A percentile compares a stretch with the other conserved stretches of the same genome.
Conservation (phyloP, 2,888 invertebrate species). For the Ectropis crepuscularia region DNA sequence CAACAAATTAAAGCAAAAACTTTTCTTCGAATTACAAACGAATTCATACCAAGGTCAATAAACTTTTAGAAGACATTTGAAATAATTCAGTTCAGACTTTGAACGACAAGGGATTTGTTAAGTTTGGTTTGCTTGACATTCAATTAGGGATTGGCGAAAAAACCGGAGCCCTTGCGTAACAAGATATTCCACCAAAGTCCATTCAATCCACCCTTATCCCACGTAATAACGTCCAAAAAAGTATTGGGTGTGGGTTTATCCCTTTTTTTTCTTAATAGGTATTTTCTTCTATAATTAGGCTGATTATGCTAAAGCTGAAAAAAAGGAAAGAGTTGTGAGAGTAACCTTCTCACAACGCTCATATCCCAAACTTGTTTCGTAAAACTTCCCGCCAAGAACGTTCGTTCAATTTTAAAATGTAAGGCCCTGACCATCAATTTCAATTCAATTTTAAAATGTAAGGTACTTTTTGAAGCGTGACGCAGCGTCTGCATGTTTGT, state of each 20-base stretch:
- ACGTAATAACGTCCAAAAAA: slow-evolving; percentile 44
- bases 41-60: background rate
- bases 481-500: no score
- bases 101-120: slow-evolving; percentile 33
- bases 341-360: no score
- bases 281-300: slow-evolving; percentile 37
- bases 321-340: slow-evolving; percentile 8
- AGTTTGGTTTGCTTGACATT: slow-evolving; percentile 43
- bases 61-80: slow-evolving; percentile 28
- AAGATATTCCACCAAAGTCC: slow-evolving; percentile 43
- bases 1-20: background rate
- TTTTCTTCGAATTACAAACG: background rate
- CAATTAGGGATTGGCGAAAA: slow-evolving; percentile 45
- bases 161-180: slow-evolving; percentile 38
- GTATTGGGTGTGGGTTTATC: slow-evolving; percentile 36
- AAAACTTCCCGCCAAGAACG: no score
- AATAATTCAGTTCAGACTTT: slow-evolving; percentile 26
- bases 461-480: no score
- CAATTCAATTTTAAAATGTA: no score
- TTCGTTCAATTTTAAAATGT: no score
- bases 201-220: slow-evolving; percentile 46
- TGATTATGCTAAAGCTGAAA: slow-evolving; percentile 22
- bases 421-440: no score
- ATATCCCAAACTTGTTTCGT: no score
- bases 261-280: slow-evolving; percentile 40